These are phyloP conservation scores for Aphidius ervi DNA, from an alignment of 1,140 invertebrate genomes.

Conservation along the genomic window DNA sequence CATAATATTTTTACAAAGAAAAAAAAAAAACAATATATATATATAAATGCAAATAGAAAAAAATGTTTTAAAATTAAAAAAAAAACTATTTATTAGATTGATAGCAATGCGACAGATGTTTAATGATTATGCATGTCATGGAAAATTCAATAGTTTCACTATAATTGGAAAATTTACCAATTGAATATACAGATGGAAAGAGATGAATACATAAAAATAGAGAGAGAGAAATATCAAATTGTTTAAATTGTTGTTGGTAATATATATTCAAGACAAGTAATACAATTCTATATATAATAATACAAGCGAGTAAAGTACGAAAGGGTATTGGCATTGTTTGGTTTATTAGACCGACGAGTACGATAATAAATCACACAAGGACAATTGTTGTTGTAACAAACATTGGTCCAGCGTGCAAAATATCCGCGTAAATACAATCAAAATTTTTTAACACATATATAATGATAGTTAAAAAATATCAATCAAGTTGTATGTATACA, in stretches of 20 bases:
- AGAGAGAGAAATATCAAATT: too few species aligned
- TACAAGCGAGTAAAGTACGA: background rate
- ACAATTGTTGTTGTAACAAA: background rate
- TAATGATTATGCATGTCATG: too few species aligned
- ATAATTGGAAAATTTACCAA: slow-evolving; percentile 5
- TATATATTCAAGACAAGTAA: slow-evolving; percentile 7
- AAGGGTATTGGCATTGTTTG: slow-evolving; percentile 7
- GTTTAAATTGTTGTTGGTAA: slow-evolving; percentile 1
- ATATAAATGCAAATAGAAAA: too few species aligned
- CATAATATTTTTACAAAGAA: too few species aligned
- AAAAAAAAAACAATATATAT: too few species aligned
- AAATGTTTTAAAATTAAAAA: too few species aligned
- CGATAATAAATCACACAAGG: slow-evolving; percentile 21
- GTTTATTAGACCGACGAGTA: slow-evolving; percentile 24
- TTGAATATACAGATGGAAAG: background rate
- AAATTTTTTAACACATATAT: slow-evolving; percentile 4
- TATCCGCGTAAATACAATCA: slow-evolving; percentile 28
- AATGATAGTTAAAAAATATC: background rate
- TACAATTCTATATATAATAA: background rate
- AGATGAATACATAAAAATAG: too few species aligned
- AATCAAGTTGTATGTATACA: background rate
- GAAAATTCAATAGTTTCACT: too few species aligned
- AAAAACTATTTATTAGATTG: too few species aligned
- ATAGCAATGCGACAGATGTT: too few species aligned
- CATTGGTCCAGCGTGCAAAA: slow-evolving; percentile 33